Conservation (phyloP, 2,888 invertebrate species). For the Polyommatus icarus region DNA sequence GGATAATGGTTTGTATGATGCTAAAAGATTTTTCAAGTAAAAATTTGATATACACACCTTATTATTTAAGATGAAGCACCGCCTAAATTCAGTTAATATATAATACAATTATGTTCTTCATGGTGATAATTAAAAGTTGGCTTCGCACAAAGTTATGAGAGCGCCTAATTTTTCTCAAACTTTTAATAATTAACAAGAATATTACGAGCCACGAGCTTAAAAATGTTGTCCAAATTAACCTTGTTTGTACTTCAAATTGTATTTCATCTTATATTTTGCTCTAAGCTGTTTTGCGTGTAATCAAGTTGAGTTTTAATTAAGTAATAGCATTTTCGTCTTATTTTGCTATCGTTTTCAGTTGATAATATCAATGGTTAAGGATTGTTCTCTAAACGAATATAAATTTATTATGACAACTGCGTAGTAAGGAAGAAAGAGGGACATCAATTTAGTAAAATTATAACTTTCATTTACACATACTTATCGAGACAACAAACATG, state of each 20-base stretch:
- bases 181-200: conserved; percentile 6
- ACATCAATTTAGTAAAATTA: too few species aligned
- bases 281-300: background rate
- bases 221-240: background rate
- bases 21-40: background rate
- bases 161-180: conserved; percentile 7
- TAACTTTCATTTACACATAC: too few species aligned
- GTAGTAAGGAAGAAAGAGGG: too few species aligned
- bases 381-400: too few species aligned
- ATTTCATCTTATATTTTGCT: background rate
- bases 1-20: too few species aligned
- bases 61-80: background rate
- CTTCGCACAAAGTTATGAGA: conserved; percentile 1
- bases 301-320: background rate
- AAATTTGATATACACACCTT: background rate
- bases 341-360: too few species aligned
- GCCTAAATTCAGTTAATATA: background rate
- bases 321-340: too few species aligned
- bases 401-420: too few species aligned
- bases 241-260: background rate
- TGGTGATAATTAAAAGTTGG: background rate
- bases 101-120: background rate
- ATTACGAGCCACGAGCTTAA: background rate
- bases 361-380: too few species aligned
- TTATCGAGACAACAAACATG: too few species aligned